These are phyloP conservation scores for Drosophila yakuba DNA, from an alignment of 1,140 invertebrate species.

Conservation along the genomic window DNA sequence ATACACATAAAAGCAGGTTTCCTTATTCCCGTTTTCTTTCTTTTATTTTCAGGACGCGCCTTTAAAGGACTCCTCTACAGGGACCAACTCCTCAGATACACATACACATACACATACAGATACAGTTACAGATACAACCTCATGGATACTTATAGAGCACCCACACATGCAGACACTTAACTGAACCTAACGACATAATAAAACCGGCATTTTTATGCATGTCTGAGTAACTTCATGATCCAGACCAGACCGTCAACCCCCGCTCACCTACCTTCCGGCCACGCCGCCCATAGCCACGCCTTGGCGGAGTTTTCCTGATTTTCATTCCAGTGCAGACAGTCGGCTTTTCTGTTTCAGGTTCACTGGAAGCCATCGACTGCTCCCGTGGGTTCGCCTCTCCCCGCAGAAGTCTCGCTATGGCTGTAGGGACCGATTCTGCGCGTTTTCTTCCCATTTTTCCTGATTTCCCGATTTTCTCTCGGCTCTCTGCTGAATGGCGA, in stretches of 20 bases:
- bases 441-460: conserved; percentile 18
- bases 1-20: conserved; percentile 40
- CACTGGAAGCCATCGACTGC: conserved; percentile 53
- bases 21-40: conserved; percentile 22
- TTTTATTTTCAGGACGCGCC: conserved; percentile 17
- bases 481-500: conserved; percentile 55
- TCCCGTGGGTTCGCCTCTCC: conserved; percentile 52
- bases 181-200: conserved; percentile 74
- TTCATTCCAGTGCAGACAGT: conserved; percentile 55
- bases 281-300: conserved; percentile 26
- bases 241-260: conserved; percentile 54
- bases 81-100: conserved; percentile 21
- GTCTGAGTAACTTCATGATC: conserved; percentile 82
- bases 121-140: conserved; percentile 18
- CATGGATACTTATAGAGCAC: conserved; percentile 11
- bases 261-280: not conserved
- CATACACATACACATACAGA: not conserved
- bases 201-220: conserved; percentile 83
- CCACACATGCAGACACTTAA: conserved; percentile 43
- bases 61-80: conserved; percentile 49
- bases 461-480: not conserved
- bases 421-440: conserved; percentile 46
- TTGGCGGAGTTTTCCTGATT: conserved; percentile 45
- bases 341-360: conserved; percentile 71
- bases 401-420: conserved; percentile 8